phyloP scores from a whole-genome alignment of 2,888 invertebrate species.

The Prosopocoilus inquinatus region DNA sequence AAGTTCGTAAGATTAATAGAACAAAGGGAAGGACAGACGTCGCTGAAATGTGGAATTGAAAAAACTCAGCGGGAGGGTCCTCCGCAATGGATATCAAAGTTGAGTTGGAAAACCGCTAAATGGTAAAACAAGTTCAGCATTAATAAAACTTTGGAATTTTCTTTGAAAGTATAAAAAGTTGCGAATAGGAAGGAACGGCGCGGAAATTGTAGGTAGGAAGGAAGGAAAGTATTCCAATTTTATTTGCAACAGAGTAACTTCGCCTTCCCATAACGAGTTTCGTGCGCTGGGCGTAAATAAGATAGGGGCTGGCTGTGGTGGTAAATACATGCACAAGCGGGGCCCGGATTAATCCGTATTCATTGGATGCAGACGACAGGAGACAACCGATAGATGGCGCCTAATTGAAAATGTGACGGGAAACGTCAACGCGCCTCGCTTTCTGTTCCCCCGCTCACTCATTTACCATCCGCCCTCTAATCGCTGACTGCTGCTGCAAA shows the following conservation, averaged over 20 bases:
- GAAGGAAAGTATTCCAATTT: slow-evolving; percentile 16
- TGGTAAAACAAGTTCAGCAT: slow-evolving; percentile 22
- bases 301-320: slow-evolving; percentile 11
- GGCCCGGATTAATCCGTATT: slow-evolving; percentile 36
- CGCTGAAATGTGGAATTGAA: too few relatives aligned
- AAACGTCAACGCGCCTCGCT: slow-evolving; percentile 12
- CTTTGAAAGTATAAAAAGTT: slow-evolving; percentile 21
- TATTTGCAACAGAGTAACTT: slow-evolving; percentile 11
- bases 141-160: slow-evolving; percentile 20
- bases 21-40: too few relatives aligned
- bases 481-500: slow-evolving; percentile 1
- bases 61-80: too few relatives aligned
- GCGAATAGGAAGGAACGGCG: not conserved
- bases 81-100: not conserved
- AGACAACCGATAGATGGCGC: slow-evolving; percentile 29
- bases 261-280: slow-evolving; percentile 36
- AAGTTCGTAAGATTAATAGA: too few relatives aligned
- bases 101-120: slow-evolving; percentile 21
- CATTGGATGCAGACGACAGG: slow-evolving; percentile 35
- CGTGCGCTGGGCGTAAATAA: slow-evolving; percentile 42
- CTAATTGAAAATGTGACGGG: slow-evolving; percentile 37
- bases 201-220: slow-evolving; percentile 9
- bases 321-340: slow-evolving; percentile 31
- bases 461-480: not conserved
- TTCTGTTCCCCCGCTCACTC: not conserved